Evolutionary conservation across 2,888 invertebrate species (phyloP).

Genomic region (Teleogryllus oceanicus): DNA sequence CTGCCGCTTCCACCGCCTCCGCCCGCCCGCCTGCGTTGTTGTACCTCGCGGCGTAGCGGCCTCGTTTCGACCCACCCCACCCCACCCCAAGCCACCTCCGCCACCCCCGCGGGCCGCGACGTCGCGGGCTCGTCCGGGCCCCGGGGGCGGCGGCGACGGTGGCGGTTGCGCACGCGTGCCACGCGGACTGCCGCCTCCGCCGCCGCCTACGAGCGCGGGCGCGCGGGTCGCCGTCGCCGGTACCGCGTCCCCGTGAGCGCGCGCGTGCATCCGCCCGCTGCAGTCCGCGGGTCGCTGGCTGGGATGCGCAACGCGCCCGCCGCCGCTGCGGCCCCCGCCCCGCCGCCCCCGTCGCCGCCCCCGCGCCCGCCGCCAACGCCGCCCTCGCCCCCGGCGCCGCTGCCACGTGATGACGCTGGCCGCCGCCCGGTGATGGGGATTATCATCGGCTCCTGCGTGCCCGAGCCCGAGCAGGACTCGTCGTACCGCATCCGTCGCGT

Average conservation of each 20-base stretch:
- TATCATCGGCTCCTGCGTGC: conserved; percentile 69
- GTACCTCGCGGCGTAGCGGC: neutral
- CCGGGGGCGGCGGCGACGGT: neutral
- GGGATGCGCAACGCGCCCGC: neutral
- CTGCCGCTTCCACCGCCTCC: too few species aligned
- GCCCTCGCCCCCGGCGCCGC: neutral
- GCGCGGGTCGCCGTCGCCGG: neutral
- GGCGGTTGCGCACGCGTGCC: neutral
- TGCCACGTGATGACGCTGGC: conserved; percentile 20
- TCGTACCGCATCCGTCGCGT: conserved; percentile 47
- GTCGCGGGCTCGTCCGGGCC: conserved; percentile 6
- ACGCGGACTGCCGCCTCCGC: neutral
- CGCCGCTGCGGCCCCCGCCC: conserved; percentile 21
- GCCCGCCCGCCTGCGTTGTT: too few species aligned
- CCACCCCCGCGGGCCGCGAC: neutral
- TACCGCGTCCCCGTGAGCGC: neutral
- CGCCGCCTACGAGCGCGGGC: conserved; percentile 38
- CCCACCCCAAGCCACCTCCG: neutral
- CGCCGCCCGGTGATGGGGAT: conserved; percentile 56
- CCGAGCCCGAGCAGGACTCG: conserved; percentile 54
- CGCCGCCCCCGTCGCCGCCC: neutral
- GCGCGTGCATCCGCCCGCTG: conserved; percentile 18
- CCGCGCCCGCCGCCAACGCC: neutral
- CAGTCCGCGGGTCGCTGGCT: neutral
- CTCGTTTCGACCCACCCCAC: neutral